These are phyloP conservation scores for Chloroceryle amazona DNA, from an alignment of 2,797 vertebrate species.

Conservation along the genomic window DNA sequence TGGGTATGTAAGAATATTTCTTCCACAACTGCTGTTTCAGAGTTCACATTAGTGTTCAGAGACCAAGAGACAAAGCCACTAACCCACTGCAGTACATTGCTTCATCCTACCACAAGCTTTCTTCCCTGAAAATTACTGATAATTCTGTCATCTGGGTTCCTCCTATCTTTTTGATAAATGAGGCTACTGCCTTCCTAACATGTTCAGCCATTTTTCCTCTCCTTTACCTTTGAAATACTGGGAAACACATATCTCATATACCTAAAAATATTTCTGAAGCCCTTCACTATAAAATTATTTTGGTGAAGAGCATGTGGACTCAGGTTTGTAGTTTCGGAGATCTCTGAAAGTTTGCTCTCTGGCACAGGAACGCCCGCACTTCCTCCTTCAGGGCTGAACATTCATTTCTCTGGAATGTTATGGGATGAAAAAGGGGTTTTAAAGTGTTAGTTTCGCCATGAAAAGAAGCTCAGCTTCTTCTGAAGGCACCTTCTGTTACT, in stretches of 20 bases:
- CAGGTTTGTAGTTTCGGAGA: not conserved
- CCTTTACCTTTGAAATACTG: conserved; percentile 6
- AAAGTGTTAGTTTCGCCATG: not conserved
- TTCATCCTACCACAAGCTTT: not conserved
- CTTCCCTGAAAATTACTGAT: conserved; percentile 7
- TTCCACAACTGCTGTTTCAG: not conserved
- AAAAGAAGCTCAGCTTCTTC: not conserved
- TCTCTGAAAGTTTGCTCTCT: not conserved
- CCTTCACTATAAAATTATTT: not conserved
- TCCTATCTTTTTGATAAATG: conserved; percentile 49
- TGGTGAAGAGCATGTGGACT: not conserved
- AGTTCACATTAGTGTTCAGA: not conserved
- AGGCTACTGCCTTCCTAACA: conserved; percentile 6
- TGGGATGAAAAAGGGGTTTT: not conserved
- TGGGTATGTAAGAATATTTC: not conserved
- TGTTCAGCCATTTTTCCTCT: conserved; percentile 6
- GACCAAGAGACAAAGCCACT: not conserved
- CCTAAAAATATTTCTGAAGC: not conserved
- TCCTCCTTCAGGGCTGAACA: not conserved
- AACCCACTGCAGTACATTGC: not conserved
- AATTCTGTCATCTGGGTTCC: conserved; percentile 23
- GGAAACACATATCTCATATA: not conserved
- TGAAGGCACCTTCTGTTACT: not conserved
- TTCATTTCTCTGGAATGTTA: not conserved
- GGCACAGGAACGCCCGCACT: not conserved